Evolutionary conservation across 2,888 invertebrate genomes (phyloP).

Genomic region (Pristionchus exspectatus): DNA sequence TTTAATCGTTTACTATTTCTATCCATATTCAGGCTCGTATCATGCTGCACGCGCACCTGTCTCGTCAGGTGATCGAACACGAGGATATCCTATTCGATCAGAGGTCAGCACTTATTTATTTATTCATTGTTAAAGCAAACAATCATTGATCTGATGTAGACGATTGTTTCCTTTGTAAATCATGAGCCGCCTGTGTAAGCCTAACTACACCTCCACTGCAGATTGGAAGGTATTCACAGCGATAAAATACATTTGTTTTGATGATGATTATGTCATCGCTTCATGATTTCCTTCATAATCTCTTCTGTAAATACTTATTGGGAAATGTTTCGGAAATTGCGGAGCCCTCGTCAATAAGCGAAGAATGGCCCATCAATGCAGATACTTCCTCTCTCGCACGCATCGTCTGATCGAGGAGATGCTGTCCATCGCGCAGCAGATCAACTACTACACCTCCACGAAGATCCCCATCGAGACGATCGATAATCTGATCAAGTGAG

Average conservation of each 20-base stretch:
- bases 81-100: slow-evolving; percentile 76
- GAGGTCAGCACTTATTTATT: not conserved
- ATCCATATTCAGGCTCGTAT: slow-evolving; percentile 86
- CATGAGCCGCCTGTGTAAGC: no score
- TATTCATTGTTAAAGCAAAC: no score
- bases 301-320: no score
- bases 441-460: slow-evolving; percentile 83
- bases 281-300: no score
- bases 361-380: no score
- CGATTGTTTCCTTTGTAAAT: no score
- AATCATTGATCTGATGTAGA: not conserved
- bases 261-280: no score
- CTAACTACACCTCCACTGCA: no score
- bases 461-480: slow-evolving; percentile 67
- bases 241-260: no score
- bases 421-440: slow-evolving; percentile 94
- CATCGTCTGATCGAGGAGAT: slow-evolving; percentile 97
- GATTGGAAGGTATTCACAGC: no score
- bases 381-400: slow-evolving; percentile 82
- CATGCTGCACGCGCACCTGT: slow-evolving; percentile 94
- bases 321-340: no score
- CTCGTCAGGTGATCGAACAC: slow-evolving; percentile 84
- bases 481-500: slow-evolving; percentile 65
- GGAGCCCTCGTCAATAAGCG: no score
- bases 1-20: slow-evolving; percentile 81